A percentile compares a stretch with the other conserved stretches of the same genome.
These are phyloP conservation scores for Myotis findleyi DNA, from an alignment of 2,797 vertebrate genomes.

Conservation along the genomic window DNA sequence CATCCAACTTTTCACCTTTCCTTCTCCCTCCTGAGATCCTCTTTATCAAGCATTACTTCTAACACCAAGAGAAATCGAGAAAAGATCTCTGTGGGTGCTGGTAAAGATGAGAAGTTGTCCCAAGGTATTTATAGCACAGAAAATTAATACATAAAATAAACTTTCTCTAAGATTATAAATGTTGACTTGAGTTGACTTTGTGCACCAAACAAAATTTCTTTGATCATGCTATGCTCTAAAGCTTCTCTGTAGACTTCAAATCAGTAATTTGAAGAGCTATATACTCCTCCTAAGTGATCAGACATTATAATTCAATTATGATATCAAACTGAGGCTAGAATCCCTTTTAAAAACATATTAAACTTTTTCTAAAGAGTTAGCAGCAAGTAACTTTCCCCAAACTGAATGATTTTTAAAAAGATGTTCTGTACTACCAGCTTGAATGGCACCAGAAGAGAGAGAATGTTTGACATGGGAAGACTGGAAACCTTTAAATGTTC, in stretches of 20 bases:
- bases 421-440: background rate
- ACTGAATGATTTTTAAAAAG: background rate
- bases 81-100: constrained; percentile 14
- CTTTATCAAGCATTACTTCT: constrained; percentile 36
- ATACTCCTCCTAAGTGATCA: background rate
- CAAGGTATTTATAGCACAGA: constrained; percentile 44
- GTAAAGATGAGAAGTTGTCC: constrained; percentile 65
- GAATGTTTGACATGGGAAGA: background rate
- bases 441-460: constrained; percentile 50
- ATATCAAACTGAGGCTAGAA: constrained; percentile 22
- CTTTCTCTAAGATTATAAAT: constrained; percentile 57
- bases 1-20: constrained; percentile 56
- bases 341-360: constrained; percentile 41
- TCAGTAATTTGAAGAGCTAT: background rate
- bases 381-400: constrained; percentile 34
- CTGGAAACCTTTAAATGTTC: background rate
- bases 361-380: constrained; percentile 50
- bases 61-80: constrained; percentile 7
- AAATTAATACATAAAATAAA: constrained; percentile 56
- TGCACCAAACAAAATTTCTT: constrained; percentile 48
- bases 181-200: constrained; percentile 56
- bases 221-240: constrained; percentile 38
- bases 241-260: background rate
- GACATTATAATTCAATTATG: constrained; percentile 8
- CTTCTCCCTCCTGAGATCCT: constrained; percentile 35